Evolutionary conservation across 2,113 vertebrate genomes (phyloP), one percentile per base, ranked within the genome.

Genomic region (Bagarius yarrelli): DNA sequence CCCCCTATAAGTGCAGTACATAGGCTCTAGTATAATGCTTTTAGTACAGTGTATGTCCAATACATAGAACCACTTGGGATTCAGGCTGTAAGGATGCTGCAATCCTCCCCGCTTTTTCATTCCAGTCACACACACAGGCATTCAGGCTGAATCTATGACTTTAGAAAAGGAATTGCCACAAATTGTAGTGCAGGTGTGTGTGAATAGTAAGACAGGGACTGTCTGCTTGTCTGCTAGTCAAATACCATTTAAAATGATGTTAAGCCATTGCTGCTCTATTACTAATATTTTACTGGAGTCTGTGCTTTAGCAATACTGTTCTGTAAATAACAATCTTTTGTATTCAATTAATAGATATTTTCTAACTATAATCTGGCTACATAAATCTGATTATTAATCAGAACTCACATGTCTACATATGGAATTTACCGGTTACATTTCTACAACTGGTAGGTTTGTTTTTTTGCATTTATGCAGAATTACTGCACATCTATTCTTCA

Each of bases 101-200:
- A 82, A 85, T 77, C 78, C 72, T 79, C 83, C 84, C 73, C 83
- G 75, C 78, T 83, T 71, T 76, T 64, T 88, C 25, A 63, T 74
- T 83, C 83, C 74, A 56, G 82, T 36, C 67, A 78, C 30, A 19
- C 30, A 19, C 80, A 36, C 66, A 81, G 53, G 61, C 64, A 66
- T 69, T 77, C 63, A 53, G 67, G 56, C 55, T 70, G 36, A 80
- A 60, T 76, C 70, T 36, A 61, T 53, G 27, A 50, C 57, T 71
- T 80, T 73, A 80, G 25, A 78, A n/a, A 53, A 78, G 67, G 57
- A 55, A 61, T 57, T 44, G 36, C 25, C 55, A 76, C 56, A 76
- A 56, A 63, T 72, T 50, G 40, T 61, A 53, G n/a, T n/a, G 70
- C 3, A 18, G 32, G 59, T 69, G 50, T 63, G 34, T 55, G 63